Conservation (phyloP, 2,888 invertebrate species). For the Heliconius charithonia region DNA sequence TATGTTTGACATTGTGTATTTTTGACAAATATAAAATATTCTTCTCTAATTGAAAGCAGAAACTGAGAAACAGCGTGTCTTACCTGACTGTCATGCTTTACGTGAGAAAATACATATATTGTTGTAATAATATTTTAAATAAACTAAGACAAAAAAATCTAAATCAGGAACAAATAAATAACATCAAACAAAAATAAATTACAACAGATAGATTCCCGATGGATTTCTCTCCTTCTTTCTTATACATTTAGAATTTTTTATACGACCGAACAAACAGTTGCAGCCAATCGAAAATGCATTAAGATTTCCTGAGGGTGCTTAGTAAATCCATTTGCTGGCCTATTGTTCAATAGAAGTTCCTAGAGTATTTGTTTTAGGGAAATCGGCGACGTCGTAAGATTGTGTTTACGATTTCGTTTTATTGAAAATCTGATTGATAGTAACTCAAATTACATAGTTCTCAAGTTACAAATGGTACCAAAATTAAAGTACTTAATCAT, state of each 20-base stretch:
- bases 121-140: too few species aligned
- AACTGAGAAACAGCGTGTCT: too few species aligned
- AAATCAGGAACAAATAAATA: background rate
- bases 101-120: too few species aligned
- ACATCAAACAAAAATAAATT: background rate
- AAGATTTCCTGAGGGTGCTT: conserved; percentile 39
- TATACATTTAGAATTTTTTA: conserved; percentile 32
- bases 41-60: too few species aligned
- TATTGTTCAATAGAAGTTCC: conserved; percentile 41
- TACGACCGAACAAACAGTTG: conserved; percentile 41
- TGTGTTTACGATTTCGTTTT: conserved; percentile 44
- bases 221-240: background rate
- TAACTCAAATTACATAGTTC: conserved; percentile 19
- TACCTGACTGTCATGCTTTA: too few species aligned
- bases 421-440: conserved; percentile 48
- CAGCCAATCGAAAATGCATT: conserved; percentile 47
- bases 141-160: background rate
- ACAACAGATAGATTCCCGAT: background rate
- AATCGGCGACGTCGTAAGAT: conserved; percentile 35
- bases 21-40: too few species aligned
- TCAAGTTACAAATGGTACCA: conserved; percentile 7
- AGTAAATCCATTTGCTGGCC: conserved; percentile 42
- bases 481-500: background rate
- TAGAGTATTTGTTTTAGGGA: conserved; percentile 32
- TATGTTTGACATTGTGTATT: too few species aligned